Percentiles rank a stretch among this genome's conserved stretches.
These are phyloP conservation scores for Hippocampus comes DNA, from an alignment of 2,113 vertebrate species.

Conservation along the genomic window DNA sequence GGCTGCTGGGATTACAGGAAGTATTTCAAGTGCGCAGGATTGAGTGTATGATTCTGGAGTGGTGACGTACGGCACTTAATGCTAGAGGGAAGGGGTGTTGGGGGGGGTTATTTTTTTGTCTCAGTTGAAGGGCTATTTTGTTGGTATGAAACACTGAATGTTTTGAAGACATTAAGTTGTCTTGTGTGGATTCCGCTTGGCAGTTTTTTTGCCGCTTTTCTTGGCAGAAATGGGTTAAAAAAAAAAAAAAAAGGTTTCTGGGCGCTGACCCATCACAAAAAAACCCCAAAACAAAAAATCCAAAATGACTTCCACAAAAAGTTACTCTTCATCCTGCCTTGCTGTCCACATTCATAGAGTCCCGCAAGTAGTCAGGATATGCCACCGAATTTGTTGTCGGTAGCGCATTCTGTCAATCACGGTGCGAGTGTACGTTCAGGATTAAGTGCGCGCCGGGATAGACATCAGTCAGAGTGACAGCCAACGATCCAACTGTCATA, in stretches of 20 bases:
- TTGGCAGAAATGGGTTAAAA: constrained; percentile 1
- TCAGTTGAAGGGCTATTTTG: neutral
- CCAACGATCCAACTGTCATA: constrained; percentile 62
- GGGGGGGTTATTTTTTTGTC: neutral
- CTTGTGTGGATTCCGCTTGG: constrained; percentile 3
- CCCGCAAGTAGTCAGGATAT: constrained; percentile 11
- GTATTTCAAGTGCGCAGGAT: constrained; percentile 4
- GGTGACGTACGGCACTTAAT: constrained; percentile 11
- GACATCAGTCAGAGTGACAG: constrained; percentile 66
- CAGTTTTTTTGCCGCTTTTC: constrained; percentile 13
- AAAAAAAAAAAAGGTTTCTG: neutral
- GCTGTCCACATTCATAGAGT: constrained; percentile 12
- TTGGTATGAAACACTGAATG: neutral
- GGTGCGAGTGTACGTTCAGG: constrained; percentile 40
- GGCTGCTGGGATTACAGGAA: constrained; percentile 8
- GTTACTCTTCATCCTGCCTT: constrained; percentile 3
- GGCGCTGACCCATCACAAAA: constrained; percentile 2
- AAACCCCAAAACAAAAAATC: neutral
- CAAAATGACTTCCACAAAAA: neutral
- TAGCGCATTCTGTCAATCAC: constrained; percentile 33
- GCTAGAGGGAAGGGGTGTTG: neutral
- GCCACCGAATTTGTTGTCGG: constrained; percentile 27
- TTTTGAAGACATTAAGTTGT: constrained; percentile 8
- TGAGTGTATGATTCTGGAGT: constrained; percentile 13
- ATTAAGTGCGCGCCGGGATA: constrained; percentile 49